A percentile compares a stretch with the other conserved stretches of the same genome.
phyloP scores from a whole-genome alignment of 2,113 vertebrate species.

The Clarias batrachus region DNA sequence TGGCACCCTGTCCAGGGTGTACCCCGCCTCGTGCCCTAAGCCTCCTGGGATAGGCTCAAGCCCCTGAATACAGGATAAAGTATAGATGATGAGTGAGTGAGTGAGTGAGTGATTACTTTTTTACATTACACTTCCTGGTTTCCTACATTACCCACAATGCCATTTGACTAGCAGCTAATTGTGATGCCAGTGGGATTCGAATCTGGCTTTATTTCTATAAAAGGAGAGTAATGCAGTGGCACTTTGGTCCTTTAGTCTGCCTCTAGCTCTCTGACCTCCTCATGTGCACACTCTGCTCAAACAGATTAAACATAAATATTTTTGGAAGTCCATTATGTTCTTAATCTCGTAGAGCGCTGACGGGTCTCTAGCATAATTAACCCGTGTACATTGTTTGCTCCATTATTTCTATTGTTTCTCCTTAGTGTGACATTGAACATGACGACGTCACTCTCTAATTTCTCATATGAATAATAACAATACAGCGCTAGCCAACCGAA shows the following conservation, averaged over 20 bases:
- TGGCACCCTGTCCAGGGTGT: no score
- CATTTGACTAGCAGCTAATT: background rate
- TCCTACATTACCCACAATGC: background rate
- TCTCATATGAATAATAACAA: background rate
- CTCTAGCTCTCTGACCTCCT: background rate
- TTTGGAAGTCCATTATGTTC: background rate
- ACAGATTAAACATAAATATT: background rate
- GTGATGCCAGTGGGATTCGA: background rate
- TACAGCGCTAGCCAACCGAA: background rate
- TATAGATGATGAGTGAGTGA: no score
- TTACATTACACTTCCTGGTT: background rate
- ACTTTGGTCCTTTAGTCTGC: background rate
- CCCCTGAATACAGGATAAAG: no score
- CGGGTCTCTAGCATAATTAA: background rate
- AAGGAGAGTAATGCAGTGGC: background rate
- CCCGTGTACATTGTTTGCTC: background rate
- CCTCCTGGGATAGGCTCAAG: no score
- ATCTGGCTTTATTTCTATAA: background rate
- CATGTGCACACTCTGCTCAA: background rate
- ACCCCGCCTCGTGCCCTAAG: no score
- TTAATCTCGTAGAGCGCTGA: background rate
- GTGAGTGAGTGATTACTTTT: no score
- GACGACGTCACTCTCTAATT: background rate
- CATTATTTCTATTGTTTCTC: background rate
- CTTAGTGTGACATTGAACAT: background rate